phyloP scores from a whole-genome alignment of 1,140 invertebrate genomes.

The Acyrthosiphon pisum region DNA sequence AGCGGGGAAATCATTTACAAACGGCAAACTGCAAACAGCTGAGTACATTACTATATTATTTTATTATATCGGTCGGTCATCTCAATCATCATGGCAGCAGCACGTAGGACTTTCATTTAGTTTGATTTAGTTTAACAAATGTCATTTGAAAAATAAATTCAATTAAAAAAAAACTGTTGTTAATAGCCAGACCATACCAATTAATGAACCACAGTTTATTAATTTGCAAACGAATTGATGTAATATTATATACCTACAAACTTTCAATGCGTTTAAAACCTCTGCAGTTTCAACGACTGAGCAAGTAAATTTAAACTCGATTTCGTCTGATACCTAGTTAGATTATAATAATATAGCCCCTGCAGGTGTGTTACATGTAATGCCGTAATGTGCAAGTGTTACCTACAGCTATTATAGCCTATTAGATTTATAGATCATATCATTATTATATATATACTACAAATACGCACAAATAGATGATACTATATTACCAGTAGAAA shows the following conservation, averaged over 20 bases:
- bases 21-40: neutral
- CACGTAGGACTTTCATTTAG: neutral
- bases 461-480: no score
- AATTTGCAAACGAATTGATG: neutral
- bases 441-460: no score
- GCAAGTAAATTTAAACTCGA: neutral
- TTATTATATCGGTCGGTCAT: neutral
- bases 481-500: no score
- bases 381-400: no score
- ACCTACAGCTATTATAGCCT: no score
- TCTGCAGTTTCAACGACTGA: neutral
- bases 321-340: neutral
- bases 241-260: no score
- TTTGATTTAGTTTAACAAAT: conserved; percentile 31
- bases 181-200: neutral
- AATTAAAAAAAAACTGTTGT: neutral
- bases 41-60: neutral
- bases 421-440: no score
- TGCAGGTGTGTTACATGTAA: no score
- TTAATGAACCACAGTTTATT: neutral
- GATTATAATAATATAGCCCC: neutral
- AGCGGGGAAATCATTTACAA: neutral
- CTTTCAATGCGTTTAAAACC: neutral
- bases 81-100: neutral
- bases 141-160: neutral